Percentiles rank a stretch among this genome's conserved stretches.
phyloP scores from a whole-genome alignment of 2,888 invertebrate genomes.

The Resseliella maxima region DNA sequence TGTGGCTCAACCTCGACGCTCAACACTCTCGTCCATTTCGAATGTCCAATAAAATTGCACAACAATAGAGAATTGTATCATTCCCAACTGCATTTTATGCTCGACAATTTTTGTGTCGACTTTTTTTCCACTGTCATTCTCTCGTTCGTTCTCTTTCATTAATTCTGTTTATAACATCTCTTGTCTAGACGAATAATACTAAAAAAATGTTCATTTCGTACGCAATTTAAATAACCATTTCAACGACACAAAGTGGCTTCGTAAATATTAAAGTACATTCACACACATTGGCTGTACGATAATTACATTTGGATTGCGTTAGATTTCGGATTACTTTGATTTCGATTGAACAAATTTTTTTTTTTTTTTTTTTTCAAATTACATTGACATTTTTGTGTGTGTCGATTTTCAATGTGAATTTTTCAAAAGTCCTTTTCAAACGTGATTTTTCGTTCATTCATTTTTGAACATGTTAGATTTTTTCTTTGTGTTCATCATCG shows the following conservation, averaged over 20 bases:
- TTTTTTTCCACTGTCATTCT: background rate
- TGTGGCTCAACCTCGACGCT: background rate
- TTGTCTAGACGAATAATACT: background rate
- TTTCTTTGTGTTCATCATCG: background rate
- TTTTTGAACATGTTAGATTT: background rate
- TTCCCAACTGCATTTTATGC: conserved; percentile 23
- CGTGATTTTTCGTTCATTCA: background rate
- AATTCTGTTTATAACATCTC: background rate
- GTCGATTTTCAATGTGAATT: background rate
- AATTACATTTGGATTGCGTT: background rate
- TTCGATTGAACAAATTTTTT: background rate
- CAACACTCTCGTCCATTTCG: background rate
- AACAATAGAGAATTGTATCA: background rate
- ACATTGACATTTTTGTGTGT: background rate
- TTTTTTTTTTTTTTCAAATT: background rate
- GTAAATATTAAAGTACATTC: background rate
- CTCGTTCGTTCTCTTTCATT: background rate
- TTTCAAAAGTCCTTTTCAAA: background rate
- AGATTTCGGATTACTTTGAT: background rate
- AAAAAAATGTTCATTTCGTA: background rate
- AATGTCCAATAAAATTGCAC: conserved; percentile 27
- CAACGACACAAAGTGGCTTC: background rate
- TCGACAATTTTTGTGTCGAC: background rate
- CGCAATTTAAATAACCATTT: background rate
- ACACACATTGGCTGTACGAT: background rate